Percentiles rank a stretch among this genome's conserved stretches.
Evolutionary conservation across 1,140 invertebrate genomes (phyloP).

Genomic region (Bombyx mandarina): DNA sequence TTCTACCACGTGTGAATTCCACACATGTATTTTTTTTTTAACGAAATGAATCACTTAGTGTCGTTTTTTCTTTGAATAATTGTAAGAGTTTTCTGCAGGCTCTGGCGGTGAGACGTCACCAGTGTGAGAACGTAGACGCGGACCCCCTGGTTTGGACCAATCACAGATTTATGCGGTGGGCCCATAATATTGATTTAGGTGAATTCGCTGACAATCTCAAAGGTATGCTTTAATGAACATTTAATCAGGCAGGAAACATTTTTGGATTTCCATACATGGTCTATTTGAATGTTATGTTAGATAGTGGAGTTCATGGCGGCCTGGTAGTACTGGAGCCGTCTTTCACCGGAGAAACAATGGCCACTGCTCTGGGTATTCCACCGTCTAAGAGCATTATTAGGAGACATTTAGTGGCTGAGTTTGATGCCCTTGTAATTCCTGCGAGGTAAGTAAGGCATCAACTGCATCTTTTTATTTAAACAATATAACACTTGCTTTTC

Average conservation of each 20-base stretch:
- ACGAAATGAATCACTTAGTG: too few relatives aligned
- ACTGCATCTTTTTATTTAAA: constrained; percentile 8
- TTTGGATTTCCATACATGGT: not conserved
- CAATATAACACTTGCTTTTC: constrained; percentile 25
- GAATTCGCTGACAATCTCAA: constrained; percentile 96
- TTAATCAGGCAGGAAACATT: not conserved
- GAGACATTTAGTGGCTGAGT: constrained; percentile 89
- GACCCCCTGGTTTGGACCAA: constrained; percentile 97
- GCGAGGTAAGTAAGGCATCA: constrained; percentile 79
- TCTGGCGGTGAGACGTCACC: constrained; percentile 86
- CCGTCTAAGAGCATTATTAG: constrained; percentile 94
- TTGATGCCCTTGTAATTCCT: constrained; percentile 90
- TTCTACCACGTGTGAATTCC: too few relatives aligned
- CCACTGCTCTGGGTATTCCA: constrained; percentile 92
- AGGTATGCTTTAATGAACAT: constrained; percentile 69
- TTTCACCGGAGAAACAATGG: constrained; percentile 95
- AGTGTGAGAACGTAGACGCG: constrained; percentile 88
- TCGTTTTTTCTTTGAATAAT: not conserved
- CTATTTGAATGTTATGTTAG: constrained; percentile 50
- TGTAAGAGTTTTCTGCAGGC: constrained; percentile 72
- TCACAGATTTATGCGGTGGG: constrained; percentile 93
- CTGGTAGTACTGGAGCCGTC: constrained; percentile 92
- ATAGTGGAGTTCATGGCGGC: constrained; percentile 94
- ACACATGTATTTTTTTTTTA: constrained; percentile 10
- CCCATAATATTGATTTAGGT: constrained; percentile 90